Base-by-base conservation (phyloP, 2,888 invertebrate genomes). In the Venusia cambrica region DNA sequence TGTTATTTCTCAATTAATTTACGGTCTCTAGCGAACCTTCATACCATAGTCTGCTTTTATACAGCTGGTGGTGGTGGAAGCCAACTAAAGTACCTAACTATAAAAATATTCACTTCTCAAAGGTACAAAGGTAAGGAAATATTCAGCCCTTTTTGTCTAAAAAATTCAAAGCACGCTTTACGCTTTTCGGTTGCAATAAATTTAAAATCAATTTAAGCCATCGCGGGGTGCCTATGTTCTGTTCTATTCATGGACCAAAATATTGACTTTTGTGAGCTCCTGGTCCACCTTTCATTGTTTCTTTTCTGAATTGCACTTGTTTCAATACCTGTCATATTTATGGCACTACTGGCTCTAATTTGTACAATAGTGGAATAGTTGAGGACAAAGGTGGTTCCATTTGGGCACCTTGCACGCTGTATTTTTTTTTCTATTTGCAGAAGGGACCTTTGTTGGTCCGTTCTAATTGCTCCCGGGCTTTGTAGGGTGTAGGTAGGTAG, bases 231-330 rank as follows among this genome's bases (percentile, higher is more conserved):
- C 24, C 25, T 38, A 34, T 45, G 35, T 45, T 21, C 22, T 6
- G 8, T 9, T 28, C 73, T 71, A 74, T 75, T 60, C 34, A 43
- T 27, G 38, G 49, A 72, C 79, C 79, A 78, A 78, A 79, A 78
- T 77, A 79, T 79, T 78, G 73, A 79, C 75, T 62, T 58, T 51
- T 59, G 51, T 36, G 21, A 49, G 60, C 68, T 62, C 37, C 49
- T 51, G 55, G 51, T 31, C 21, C 34, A 37, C 42, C 38, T 49
- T 36, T 8, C 4, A 16, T 13, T 16, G 29, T 15, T 32, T 29
- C 39, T 39, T 28, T 26, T 28, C 2, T 0, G 3, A n/a, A 6
- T 28, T 10, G 17, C 57, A 57, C 58, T 64, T 57, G 57, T 48
- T 30, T 29, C 22, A 26, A 54, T 52, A n/a, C n/a, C n/a, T n/a